Base-by-base conservation (phyloP, 30 jellyfish, hydroid and myxozoan species). In the Turritopsis dohrnii region DNA sequence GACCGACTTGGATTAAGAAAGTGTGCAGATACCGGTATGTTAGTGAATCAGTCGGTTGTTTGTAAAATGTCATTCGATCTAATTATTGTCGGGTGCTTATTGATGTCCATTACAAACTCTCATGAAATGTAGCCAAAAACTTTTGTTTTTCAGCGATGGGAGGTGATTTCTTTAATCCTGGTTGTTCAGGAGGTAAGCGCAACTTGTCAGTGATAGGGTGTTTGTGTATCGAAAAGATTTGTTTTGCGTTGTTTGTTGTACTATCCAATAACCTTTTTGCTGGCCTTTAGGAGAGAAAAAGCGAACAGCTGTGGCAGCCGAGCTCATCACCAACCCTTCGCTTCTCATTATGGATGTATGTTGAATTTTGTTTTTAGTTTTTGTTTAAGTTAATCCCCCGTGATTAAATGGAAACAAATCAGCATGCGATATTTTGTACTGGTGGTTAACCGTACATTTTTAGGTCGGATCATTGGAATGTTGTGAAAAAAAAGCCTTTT, bases 151-250 rank as follows among this genome's bases (percentile, higher is more conserved):
- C 27, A 86, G 96, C 81, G 18, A 74, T 87, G 91, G 96, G 96
- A 52, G 96, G 96, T 72, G 96, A 87, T 24, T n/a, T 87, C 23
- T 87, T 87, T 83, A 79, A 54, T 21, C 69, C 93, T 16, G 96
- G 96, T 16, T 65, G 88, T 16, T 87, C 96, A 16, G 96, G 96
- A 81, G 96, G 96, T 87, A 41, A 13, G 60, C 31, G 31, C 16
- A 1, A 5, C 5, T 69, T 23, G 9, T 23, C 30, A 9, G 5
- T 22, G 31, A 1, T 1, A 13, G 5, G 77, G 5, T 16, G 31
- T 69, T 69, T n/a, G n/a, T n/a, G n/a, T n/a, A n/a, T n/a, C n/a
- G n/a, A n/a, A n/a, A n/a, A n/a, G n/a, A n/a, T n/a, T n/a, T n/a
- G n/a, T n/a, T n/a, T n/a, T n/a, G n/a, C n/a, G n/a, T n/a, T n/a